Evolutionary conservation across 1,140 invertebrate genomes (phyloP), one percentile per base, ranked within the genome.

Genomic region (Formica exsecta): DNA sequence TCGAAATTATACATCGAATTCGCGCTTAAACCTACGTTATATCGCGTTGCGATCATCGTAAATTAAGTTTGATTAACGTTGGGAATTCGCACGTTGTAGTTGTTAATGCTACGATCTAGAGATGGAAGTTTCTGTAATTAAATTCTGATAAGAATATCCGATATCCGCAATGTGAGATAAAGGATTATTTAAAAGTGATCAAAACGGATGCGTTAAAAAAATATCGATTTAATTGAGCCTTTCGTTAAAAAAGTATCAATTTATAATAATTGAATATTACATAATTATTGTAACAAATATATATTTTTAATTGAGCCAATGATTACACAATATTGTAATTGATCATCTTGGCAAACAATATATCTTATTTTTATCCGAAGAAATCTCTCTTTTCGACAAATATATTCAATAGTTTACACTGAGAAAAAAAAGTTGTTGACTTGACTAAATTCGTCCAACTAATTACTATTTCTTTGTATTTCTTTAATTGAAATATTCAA

Each of bases 31-130:
- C 3, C 4, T 11, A 16, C 74, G 74, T 62, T 25, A 32, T 7
- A 75, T 75, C 22, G 51, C 54, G n/a, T 32, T 32, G 29, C 61
- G 62, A 79, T 68, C 7, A 54, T 66, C 19, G 41, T 66, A 36
- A n/a, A 79, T 68, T 38, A 66, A 76, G 9, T 62, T 64, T 61
- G 74, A 76, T 75, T 75, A 61, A 59, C 19, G 68, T 13, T 36
- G 19, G 48, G 29, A 6, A 57, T 7, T 71, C 3, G 25, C 22
- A 19, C 9, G 51, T 38, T 74, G 38, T 59, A 41, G 22, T 61
- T 61, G 16, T 38, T 75, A 74, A 74, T 3, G 71, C n/a, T 38
- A 6, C 2, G 19, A 19, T 59, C 0, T 75, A 59, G 22, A 59
- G 1, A 13, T 8, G 36, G 9, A 29, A 41, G 2, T 16, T 62